phyloP scores from a whole-genome alignment of 2,797 vertebrate genomes.

The Sebastes kiyomatsui region DNA sequence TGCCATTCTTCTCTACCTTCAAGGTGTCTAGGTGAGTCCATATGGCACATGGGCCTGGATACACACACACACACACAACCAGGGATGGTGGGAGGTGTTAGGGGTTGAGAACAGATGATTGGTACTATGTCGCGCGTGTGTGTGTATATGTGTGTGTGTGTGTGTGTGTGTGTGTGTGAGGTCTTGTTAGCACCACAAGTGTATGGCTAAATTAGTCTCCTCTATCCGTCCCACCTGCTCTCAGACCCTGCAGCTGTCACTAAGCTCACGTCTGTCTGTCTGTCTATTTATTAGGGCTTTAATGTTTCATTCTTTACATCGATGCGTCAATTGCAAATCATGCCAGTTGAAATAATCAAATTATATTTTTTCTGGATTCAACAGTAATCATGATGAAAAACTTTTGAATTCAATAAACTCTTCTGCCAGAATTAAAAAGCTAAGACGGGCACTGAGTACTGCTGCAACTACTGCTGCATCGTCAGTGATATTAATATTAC shows the following conservation, averaged over 20 bases:
- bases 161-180: constrained; percentile 30
- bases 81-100: constrained; percentile 15
- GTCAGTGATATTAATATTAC: background rate
- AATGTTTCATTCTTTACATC: constrained; percentile 14
- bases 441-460: background rate
- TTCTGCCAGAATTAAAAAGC: no score
- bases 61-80: constrained; percentile 18
- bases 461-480: background rate
- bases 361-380: background rate
- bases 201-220: constrained; percentile 76
- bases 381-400: background rate
- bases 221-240: constrained; percentile 76
- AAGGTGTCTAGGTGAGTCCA: constrained; percentile 71
- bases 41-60: constrained; percentile 45
- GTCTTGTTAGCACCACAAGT: constrained; percentile 77
- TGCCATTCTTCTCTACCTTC: constrained; percentile 58
- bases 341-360: background rate
- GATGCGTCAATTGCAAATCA: background rate
- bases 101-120: constrained; percentile 61
- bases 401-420: background rate
- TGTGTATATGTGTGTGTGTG: background rate
- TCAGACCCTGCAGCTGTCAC: constrained; percentile 77
- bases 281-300: constrained; percentile 17
- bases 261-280: constrained; percentile 49
- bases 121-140: background rate